Evolutionary conservation across 1,140 invertebrate genomes (phyloP), one percentile per base, ranked within the genome.

Genomic region (Drosophila lini): DNA sequence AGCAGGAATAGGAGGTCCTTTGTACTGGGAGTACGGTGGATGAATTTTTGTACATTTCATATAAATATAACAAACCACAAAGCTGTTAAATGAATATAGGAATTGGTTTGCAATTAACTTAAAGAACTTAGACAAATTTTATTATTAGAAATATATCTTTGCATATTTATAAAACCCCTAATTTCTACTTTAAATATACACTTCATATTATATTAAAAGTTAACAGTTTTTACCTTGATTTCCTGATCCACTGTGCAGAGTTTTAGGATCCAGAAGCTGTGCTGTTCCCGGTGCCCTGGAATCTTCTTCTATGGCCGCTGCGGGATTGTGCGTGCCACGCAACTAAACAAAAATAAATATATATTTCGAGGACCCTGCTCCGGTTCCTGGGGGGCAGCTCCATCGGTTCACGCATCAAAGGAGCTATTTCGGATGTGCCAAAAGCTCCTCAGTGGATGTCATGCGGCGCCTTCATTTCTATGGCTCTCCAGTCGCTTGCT

Each of bases 401-500:
- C 65, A 70, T 42, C 36, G 44, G 42, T 28, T 38, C 32, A 59
- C 69, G 69, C 67, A 71, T 71, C 69, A 71, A 71, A 71, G 69
- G 65, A 71, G 42, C 65, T 45, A 50, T 71, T 70, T 57, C 52
- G 68, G 68, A 71, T 71, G 52, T 71, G 52, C 34, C 42, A 59
- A 67, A 36, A 67, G 65, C 65, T 69, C 65, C 65, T 31, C 22
- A 31, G 68, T 58, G 52, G 67, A 59, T 71, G 65, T 71, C 69
- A 71, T 71, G 69, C 36, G 42, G 69, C 67, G 69, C 69, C 28
- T 71, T 71, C 42, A 70, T 36, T 71, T 71, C 52, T 22, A 71
- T 59, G 48, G 68, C 65, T 69, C 65, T 69, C 38, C 31, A 67
- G 61, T 44, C 52, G 62, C 45, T 28, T 28, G 9, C 28, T 65